A percentile compares a stretch with the other conserved stretches of the same genome.
Evolutionary conservation across 2,113 vertebrate genomes (phyloP).

Genomic region (Hipposideros armiger): DNA sequence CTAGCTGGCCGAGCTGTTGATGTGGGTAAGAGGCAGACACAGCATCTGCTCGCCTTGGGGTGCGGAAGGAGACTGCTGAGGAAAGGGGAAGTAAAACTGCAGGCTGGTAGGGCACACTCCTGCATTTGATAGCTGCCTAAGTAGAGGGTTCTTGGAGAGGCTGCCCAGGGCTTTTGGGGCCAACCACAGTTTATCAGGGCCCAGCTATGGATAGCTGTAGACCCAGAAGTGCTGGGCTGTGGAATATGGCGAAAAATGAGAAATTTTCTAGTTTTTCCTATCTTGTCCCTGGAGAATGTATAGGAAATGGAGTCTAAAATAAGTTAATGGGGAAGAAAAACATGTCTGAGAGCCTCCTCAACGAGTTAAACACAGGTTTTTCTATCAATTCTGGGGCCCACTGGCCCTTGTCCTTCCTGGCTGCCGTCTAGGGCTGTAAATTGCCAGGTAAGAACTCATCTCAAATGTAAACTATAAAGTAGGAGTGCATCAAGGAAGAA

Average conservation of each 20-base stretch:
- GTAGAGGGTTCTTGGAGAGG: neutral
- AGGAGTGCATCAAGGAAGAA: neutral
- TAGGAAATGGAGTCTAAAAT: conserved; percentile 29
- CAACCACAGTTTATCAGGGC: neutral
- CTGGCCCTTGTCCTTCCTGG: neutral
- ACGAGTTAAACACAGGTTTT: neutral
- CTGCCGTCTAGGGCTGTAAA: neutral
- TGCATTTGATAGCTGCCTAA: neutral
- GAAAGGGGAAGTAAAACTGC: conserved; percentile 51
- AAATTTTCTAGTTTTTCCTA: neutral
- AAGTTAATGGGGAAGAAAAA: neutral
- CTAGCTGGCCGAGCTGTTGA: neutral
- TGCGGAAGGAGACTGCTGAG: neutral
- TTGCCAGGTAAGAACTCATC: neutral
- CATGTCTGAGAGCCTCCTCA: neutral
- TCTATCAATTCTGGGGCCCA: neutral
- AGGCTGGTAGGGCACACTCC: neutral
- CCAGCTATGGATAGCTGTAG: neutral
- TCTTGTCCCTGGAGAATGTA: neutral
- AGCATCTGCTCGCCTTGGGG: neutral
- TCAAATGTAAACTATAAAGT: neutral
- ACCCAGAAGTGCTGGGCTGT: neutral
- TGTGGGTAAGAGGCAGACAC: neutral
- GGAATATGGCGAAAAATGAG: neutral
- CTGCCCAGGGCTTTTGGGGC: neutral